Evolutionary conservation across 2,113 vertebrate genomes (phyloP), one percentile per base, ranked within the genome.

Genomic region (Dipodomys spectabilis): DNA sequence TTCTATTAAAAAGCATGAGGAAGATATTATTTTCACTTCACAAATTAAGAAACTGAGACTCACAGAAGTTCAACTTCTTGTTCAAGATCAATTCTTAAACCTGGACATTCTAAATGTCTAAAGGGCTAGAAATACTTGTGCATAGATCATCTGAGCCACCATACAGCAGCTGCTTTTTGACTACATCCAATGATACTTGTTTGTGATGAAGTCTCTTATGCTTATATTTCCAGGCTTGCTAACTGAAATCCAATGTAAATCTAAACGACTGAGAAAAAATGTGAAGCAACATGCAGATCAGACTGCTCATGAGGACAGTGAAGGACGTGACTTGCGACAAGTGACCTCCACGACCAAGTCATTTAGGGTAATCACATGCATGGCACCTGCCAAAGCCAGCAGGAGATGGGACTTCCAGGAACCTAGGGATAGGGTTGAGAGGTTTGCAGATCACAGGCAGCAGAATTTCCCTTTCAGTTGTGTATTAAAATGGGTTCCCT

Each of bases 241-340:
- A 97, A 99, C 99, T 82, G 99, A 99, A 98, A 99, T 99, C 97
- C 99, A 99, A 82, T 99, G 99, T 97, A 99, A 99, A 96, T 99
- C 99, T 65, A 99, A 99, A 98, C 98, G 99, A 84, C 98, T 99
- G 72, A 98, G 99, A 71, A 99, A 99, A 98, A 99, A 99, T 45
- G 98, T 98, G 93, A 99, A 99, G 77, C 97, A 98, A 81, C 98
- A 97, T 0, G 95, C 98, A 7, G 98, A 99, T 73, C 97, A 98
- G 93, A 97, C 97, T 1, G 75, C 84, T 6, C 98, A 45, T 28
- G 99, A 99, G 64, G 98, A 99, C 88, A 96, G 95, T 0, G 99
- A 99, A 92, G 98, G 97, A 13, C 94, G 98, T 0, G 99, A 99
- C 86, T 95, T 92, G 93, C 99, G 99, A 91, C 99, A 99, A 98